Evolutionary conservation across 2,888 invertebrate genomes (phyloP), one percentile per base, ranked within the genome.

Genomic region (Acrobasis suavella): DNA sequence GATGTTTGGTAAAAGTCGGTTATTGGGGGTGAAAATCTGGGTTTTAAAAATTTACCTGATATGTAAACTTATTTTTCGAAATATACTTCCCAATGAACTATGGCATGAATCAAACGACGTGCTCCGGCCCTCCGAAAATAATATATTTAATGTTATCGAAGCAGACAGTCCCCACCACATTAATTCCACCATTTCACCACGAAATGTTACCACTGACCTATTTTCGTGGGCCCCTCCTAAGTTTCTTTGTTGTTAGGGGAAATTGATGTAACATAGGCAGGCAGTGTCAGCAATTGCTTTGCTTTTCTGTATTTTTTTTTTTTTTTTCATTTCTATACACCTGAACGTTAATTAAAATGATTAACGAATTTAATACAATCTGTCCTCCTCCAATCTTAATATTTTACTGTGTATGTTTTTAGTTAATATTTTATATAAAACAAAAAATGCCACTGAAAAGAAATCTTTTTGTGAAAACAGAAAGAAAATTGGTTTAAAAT

Each of bases 171-270:
- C 64, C 58, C 56, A 62, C 42, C 46, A 54, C 72, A 71, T 72
- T 69, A 70, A 69, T 73, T 70, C 60, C 65, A 66, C 65, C 66
- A 65, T 65, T 70, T 61, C 65, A 66, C 65, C 66, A 65, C 67
- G 55, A 68, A 66, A 67, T 60, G 74, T 70, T 68, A 66, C 75
- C 70, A 71, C 65, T 79, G 79, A 78, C 79, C 79, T 76, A 79
- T 75, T 74, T 79, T 66, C 64, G 50, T 59, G 66, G 69, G 71
- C 68, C 65, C 67, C 73, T 67, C 74, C 72, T 67, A 61, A 55
- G 63, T 69, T 66, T 68, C 64, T 65, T 65, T 68, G 58, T 59
- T 60, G 60, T 63, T 60, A 65, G 58, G 65, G 67, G 62, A 22
- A 65, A 69, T 69, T 58, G 68, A 62, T 63, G 63, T 64, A 65